Evolutionary conservation across 2,113 vertebrate species (phyloP), one percentile per base, ranked within the genome.

Genomic region (Octodon degus): DNA sequence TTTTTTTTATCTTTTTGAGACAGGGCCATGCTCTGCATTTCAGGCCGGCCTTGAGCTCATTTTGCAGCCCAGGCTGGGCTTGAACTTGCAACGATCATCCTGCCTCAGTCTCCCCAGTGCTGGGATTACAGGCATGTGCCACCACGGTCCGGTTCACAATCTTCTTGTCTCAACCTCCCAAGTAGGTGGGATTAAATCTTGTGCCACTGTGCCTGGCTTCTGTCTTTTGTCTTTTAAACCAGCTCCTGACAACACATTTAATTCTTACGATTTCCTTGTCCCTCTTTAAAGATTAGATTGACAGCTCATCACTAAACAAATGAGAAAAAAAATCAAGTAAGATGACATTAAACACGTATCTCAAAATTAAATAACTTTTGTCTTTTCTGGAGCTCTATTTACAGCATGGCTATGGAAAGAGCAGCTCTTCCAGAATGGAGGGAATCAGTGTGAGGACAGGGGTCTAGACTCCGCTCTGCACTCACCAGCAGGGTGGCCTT

Each of bases 281-380:
- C 8, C 12, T 8, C 9, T 80, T 83, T 40, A 79, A 65, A 93
- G 77, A 86, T 87, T n/a, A 89, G 22, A 50, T n/a, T 68, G 80
- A 95, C 60, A 55, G 2, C 24, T 60, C 53, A 47, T 30, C 47
- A 47, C 43, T 82, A 91, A 95, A 93, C 22, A 89, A 93, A 63
- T 11, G 34, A n/a, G 34, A 5, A 37, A 95, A 87, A 43, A 96
- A 87, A n/a, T 70, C 50, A 82, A 84, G 55, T 63, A 55, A 34
- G 32, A 65, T 50, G 67, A 89, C 76, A 60, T 53, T 77, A 81
- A 83, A 70, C 32, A n/a, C 55, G n/a, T 55, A 65, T 34, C 67
- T 68, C 84, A 68, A 68, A 89, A 91, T 70, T n/a, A 76, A 93
- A 17, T 62, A 85, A 85, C 2, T n/a, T 67, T 67, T n/a, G 55